phyloP scores from a whole-genome alignment of 1,140 invertebrate species.

The Scaptomyza montana region DNA sequence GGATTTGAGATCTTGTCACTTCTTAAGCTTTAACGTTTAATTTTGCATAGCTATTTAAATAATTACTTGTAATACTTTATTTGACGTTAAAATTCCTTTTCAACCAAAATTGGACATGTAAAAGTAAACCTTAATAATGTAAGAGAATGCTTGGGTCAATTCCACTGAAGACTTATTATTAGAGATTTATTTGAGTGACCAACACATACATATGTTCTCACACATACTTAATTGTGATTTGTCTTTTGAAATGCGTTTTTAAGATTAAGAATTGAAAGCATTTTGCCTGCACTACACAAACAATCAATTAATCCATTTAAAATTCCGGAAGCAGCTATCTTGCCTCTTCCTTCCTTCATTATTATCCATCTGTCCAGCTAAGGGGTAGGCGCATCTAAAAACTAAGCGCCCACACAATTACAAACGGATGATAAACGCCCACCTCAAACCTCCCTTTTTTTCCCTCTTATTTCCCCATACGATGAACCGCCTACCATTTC shows the following conservation, averaged over 20 bases:
- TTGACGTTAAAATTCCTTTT: too few species aligned
- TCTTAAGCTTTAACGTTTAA: too few species aligned
- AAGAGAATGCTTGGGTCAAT: too few species aligned
- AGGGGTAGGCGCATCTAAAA: slow-evolving; percentile 10
- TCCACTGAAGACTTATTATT: too few species aligned
- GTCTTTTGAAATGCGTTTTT: background rate
- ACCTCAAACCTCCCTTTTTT: too few species aligned
- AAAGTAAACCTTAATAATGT: too few species aligned
- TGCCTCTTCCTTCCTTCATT: background rate
- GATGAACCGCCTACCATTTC: slow-evolving; percentile 10
- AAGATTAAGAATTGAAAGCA: background rate
- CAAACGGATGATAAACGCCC: slow-evolving; percentile 51
- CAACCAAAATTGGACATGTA: too few species aligned
- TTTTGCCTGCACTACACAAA: background rate
- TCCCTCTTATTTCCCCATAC: background rate
- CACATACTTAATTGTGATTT: background rate
- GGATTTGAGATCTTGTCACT: too few species aligned
- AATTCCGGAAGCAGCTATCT: background rate
- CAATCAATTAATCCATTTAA: slow-evolving; percentile 22
- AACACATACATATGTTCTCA: too few species aligned
- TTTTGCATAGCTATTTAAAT: too few species aligned
- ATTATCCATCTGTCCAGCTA: background rate
- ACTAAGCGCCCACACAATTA: slow-evolving; percentile 71
- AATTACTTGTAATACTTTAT: too few species aligned
- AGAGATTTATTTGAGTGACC: too few species aligned